Conservation (phyloP, 2,113 vertebrate species). For the Rafetus swinhoei region DNA sequence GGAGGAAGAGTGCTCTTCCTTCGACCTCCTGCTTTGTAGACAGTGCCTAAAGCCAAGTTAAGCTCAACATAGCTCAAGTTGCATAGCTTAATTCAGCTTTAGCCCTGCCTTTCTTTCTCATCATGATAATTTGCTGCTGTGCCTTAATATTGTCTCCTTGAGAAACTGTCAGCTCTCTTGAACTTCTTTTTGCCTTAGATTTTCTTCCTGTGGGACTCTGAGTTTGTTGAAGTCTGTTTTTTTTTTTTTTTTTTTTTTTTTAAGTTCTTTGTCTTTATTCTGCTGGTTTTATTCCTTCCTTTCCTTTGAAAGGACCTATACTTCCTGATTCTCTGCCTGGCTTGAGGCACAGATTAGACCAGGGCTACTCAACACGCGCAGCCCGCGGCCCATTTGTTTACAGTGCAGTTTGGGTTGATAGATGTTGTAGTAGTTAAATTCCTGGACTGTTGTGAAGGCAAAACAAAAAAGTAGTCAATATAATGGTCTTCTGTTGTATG, state of each 20-base stretch:
- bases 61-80: no score
- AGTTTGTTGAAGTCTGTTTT: background rate
- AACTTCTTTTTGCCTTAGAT: background rate
- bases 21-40: no score
- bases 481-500: no score
- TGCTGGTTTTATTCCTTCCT: background rate
- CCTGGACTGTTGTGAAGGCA: no score
- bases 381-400: no score
- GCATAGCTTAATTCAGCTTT: no score
- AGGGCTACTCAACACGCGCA: no score
- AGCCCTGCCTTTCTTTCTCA: background rate
- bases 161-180: background rate
- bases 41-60: no score
- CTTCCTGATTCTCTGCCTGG: background rate
- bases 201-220: background rate
- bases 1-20: no score
- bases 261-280: background rate
- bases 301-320: background rate
- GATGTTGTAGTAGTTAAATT: no score
- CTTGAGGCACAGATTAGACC: rapidly evolving
- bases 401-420: no score
- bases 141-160: background rate
- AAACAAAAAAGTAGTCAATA: no score
- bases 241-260: background rate
- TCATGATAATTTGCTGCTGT: background rate